Evolutionary conservation across 2,113 vertebrate genomes (phyloP).

Genomic region (Burhinus oedicnemus): DNA sequence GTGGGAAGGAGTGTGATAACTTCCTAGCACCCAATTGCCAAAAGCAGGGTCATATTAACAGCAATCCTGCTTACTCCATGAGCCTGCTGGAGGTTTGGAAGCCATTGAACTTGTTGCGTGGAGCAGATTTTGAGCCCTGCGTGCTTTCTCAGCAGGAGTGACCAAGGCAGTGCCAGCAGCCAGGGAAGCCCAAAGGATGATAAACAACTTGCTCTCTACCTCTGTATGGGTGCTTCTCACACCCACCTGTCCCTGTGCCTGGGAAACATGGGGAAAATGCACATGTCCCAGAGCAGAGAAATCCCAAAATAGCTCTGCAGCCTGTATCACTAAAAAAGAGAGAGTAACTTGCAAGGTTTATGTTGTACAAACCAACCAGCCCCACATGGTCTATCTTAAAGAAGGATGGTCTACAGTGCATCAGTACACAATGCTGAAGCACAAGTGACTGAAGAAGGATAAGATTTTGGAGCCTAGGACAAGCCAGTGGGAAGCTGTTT

Average conservation of each 20-base stretch:
- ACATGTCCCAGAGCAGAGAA: not conserved
- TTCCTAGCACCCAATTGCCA: not conserved
- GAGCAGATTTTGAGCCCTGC: not conserved
- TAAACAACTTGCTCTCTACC: not conserved
- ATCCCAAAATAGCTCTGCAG: not conserved
- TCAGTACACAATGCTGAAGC: not conserved
- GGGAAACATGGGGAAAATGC: not conserved
- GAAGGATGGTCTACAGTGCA: not conserved
- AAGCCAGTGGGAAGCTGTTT: not conserved
- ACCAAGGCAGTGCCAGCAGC: not conserved
- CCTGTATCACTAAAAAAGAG: not conserved
- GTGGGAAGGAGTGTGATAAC: not conserved
- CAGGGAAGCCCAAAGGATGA: not conserved
- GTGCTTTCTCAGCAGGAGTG: not conserved
- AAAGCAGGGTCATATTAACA: not conserved
- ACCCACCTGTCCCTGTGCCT: not conserved
- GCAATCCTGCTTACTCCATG: not conserved
- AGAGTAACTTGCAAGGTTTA: not conserved
- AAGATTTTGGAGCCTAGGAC: not conserved
- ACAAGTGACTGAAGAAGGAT: not conserved
- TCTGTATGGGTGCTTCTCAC: not conserved
- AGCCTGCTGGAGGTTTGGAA: not conserved
- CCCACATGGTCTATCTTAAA: not conserved
- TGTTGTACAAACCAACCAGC: not conserved
- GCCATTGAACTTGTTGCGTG: rapidly evolving